Evolutionary conservation across 1,140 invertebrate genomes (phyloP).

Genomic region (Propsilocerus akamusi): DNA sequence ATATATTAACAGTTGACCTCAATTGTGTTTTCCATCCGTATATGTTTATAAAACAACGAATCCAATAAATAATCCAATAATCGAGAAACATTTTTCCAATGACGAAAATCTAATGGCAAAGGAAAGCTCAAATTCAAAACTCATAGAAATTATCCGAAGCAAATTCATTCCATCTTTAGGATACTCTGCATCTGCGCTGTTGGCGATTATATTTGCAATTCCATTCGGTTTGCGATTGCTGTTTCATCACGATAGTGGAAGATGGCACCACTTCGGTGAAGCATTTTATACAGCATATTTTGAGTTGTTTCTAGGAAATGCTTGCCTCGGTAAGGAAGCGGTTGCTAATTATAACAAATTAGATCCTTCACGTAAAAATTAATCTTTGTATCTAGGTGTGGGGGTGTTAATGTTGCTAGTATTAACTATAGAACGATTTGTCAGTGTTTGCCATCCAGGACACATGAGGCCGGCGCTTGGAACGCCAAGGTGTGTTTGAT

Average conservation of each 20-base stretch:
- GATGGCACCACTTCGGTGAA: conserved; percentile 38
- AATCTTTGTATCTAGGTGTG: conserved; percentile 27
- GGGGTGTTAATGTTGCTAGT: conserved; percentile 63
- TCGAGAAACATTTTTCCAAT: no score
- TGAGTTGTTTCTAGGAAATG: conserved; percentile 54
- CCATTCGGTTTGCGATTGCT: conserved; percentile 49
- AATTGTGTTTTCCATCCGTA: no score
- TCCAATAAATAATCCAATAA: no score
- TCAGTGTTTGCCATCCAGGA: conserved; percentile 61
- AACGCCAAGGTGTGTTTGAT: conserved; percentile 26
- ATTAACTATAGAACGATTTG: conserved; percentile 58
- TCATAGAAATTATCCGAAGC: no score
- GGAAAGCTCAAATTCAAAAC: no score
- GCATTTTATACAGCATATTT: conserved; percentile 56
- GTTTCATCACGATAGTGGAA: conserved; percentile 39
- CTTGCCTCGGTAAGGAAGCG: conserved; percentile 37
- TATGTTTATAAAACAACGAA: no score
- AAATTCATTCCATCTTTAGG: conserved; percentile 27
- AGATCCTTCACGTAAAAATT: not conserved
- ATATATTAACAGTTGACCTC: no score
- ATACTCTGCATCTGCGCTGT: conserved; percentile 46
- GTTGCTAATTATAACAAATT: conserved; percentile 1
- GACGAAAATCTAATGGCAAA: no score
- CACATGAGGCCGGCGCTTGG: conserved; percentile 36
- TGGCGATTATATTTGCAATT: conserved; percentile 51